A percentile compares a stretch with the other conserved stretches of the same genome.
These are phyloP conservation scores for Orthonevra nobilis DNA, from an alignment of 2,888 invertebrate genomes.

Conservation along the genomic window DNA sequence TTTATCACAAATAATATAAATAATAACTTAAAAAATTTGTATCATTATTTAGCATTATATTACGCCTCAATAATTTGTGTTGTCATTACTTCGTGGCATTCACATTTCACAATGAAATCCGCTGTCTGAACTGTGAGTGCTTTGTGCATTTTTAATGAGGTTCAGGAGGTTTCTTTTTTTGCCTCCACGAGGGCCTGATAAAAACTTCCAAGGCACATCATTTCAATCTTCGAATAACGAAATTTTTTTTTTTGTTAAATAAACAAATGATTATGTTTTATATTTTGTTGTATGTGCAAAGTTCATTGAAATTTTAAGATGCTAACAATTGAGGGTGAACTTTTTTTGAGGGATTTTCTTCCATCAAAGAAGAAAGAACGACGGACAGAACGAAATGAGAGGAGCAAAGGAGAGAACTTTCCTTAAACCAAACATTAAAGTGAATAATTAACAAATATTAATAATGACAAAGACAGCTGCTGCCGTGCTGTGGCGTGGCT, in stretches of 20 bases:
- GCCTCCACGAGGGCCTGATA: too few relatives aligned
- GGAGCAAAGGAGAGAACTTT: background rate
- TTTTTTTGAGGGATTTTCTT: conserved; percentile 17
- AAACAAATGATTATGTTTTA: conserved; percentile 54
- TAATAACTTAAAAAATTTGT: too few relatives aligned
- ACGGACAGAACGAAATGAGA: background rate
- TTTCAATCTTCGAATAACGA: conserved; percentile 18
- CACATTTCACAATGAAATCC: conserved; percentile 34
- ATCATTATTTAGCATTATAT: conserved; percentile 54
- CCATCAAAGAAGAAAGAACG: conserved; percentile 18
- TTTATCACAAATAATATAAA: too few relatives aligned
- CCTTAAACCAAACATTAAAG: conserved; percentile 70
- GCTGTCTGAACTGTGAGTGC: conserved; percentile 45
- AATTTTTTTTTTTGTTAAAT: conserved; percentile 35
- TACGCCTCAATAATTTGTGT: conserved; percentile 60
- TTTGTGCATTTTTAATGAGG: conserved; percentile 69
- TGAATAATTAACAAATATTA: conserved; percentile 79
- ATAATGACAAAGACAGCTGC: conserved; percentile 78
- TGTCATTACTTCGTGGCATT: conserved; percentile 56
- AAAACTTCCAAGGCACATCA: conserved; percentile 17
- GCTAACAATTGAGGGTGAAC: conserved; percentile 18
- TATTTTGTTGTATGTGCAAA: conserved; percentile 13
- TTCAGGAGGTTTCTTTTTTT: conserved; percentile 11
- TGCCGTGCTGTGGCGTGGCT: conserved; percentile 52
- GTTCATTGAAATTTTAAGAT: conserved; percentile 25